Percentiles rank a stretch among this genome's conserved stretches.
These are phyloP conservation scores for Echinometra lucunter DNA, from an alignment of 53 echinoderm and acorn worm genomes.

Conservation along the genomic window DNA sequence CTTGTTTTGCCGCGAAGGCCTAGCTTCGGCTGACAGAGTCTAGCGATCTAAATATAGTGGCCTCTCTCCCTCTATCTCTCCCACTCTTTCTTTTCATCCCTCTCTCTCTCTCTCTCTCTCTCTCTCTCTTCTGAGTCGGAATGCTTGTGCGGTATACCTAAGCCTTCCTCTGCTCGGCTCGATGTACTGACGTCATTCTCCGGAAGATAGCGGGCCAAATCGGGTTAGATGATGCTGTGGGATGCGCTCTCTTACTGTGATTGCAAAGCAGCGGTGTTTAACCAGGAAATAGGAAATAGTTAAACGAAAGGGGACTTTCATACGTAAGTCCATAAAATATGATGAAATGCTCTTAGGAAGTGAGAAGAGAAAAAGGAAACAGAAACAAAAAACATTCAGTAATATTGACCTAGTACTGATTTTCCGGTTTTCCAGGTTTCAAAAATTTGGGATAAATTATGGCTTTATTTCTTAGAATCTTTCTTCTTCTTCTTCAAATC, in stretches of 20 bases:
- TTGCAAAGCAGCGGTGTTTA: slow-evolving; percentile 42
- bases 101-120: slow-evolving; percentile 11
- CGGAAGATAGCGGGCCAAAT: slow-evolving; percentile 64
- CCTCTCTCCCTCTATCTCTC: slow-evolving; percentile 14
- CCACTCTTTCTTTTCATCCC: not conserved
- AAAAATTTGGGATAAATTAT: not conserved
- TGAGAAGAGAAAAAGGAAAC: not conserved
- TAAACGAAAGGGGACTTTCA: slow-evolving; percentile 29
- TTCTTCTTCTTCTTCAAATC: not conserved
- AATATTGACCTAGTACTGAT: slow-evolving; percentile 1
- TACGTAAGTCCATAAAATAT: slow-evolving; percentile 50
- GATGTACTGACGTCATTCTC: slow-evolving; percentile 56
- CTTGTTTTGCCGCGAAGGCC: slow-evolving; percentile 67
- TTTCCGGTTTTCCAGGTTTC: slow-evolving; percentile 26
- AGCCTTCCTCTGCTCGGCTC: slow-evolving; percentile 34
- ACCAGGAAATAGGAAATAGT: slow-evolving; percentile 61
- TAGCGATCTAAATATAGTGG: slow-evolving; percentile 56
- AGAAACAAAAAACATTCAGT: not conserved
- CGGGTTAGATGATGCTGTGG: slow-evolving; percentile 57
- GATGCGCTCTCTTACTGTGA: not conserved
- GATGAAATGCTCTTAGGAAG: slow-evolving; percentile 40
- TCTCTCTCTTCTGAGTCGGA: slow-evolving; percentile 38
- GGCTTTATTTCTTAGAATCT: not conserved
- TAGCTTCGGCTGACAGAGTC: slow-evolving; percentile 68
- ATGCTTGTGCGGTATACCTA: slow-evolving; percentile 22